Evolutionary conservation across 2,888 invertebrate genomes (phyloP).

Genomic region (Choreutis nemorana): DNA sequence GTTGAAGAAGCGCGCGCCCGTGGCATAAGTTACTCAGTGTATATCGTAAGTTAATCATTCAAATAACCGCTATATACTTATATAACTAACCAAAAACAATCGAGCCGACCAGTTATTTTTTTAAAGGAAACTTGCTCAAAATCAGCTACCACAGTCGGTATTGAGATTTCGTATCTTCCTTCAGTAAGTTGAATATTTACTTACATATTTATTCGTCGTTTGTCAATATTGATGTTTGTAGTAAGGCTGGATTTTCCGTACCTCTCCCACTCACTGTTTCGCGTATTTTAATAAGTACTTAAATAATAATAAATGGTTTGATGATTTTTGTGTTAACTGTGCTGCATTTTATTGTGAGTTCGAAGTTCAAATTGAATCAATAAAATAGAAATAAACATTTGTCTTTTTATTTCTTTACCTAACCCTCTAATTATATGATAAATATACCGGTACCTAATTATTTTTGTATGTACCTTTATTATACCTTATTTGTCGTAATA

Average conservation of each 20-base stretch:
- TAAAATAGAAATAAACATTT: conserved; percentile 59
- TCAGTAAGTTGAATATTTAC: conserved; percentile 31
- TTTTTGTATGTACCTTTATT: not conserved
- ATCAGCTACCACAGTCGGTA: conserved; percentile 41
- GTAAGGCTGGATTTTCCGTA: conserved; percentile 39
- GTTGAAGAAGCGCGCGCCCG: conserved; percentile 41
- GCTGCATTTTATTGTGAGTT: conserved; percentile 67
- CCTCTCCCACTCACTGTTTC: conserved; percentile 43
- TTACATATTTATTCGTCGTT: conserved; percentile 17
- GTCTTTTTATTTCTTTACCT: conserved; percentile 35
- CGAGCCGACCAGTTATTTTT: conserved; percentile 55
- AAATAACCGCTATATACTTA: conserved; percentile 56
- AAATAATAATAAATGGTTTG: conserved; percentile 49
- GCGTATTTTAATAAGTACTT: conserved; percentile 49
- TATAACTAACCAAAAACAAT: conserved; percentile 32
- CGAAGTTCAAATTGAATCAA: conserved; percentile 67
- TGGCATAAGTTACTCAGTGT: conserved; percentile 58
- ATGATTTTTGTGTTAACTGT: conserved; percentile 59
- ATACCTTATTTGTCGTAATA: no score
- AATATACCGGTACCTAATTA: conserved; percentile 3
- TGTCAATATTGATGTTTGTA: conserved; percentile 48
- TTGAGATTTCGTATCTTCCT: conserved; percentile 21
- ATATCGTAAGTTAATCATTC: conserved; percentile 56
- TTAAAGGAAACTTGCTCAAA: conserved; percentile 59
- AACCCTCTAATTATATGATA: conserved; percentile 2